Evolutionary conservation across 2,113 vertebrate genomes (phyloP).

Genomic region (Labrus mixtus): DNA sequence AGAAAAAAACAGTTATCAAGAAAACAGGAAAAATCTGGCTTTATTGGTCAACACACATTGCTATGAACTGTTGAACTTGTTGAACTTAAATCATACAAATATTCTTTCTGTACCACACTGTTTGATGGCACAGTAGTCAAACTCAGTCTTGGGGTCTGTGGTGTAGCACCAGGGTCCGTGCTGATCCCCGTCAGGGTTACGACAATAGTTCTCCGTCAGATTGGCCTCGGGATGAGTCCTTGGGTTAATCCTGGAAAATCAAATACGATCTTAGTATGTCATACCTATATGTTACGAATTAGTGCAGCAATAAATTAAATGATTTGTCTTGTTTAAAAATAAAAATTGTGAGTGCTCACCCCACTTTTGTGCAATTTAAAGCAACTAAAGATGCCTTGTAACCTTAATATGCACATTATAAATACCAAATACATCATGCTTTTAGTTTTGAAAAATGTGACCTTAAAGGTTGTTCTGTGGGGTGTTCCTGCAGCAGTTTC

Average conservation of each 20-base stretch:
- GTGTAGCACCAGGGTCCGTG: conserved; percentile 98
- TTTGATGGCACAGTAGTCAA: conserved; percentile 95
- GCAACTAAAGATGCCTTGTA: too few species aligned
- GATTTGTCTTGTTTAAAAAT: background rate
- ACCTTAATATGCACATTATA: background rate
- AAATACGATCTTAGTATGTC: background rate
- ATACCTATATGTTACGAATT: background rate
- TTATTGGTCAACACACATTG: background rate
- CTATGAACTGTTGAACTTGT: background rate
- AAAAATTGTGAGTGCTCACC: too few species aligned
- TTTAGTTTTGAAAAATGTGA: too few species aligned
- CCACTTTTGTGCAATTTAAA: too few species aligned
- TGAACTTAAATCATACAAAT: background rate
- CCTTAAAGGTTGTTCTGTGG: background rate
- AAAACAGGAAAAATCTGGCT: conserved; percentile 6
- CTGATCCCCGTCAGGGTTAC: conserved; percentile 92
- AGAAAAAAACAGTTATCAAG: conserved; percentile 42
- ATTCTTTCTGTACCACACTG: conserved; percentile 85
- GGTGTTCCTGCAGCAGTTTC: background rate
- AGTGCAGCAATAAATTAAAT: background rate
- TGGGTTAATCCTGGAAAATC: conserved; percentile 86
- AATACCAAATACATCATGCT: background rate
- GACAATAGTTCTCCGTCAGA: conserved; percentile 93
- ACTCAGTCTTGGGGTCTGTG: conserved; percentile 90
- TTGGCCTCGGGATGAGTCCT: conserved; percentile 84